phyloP scores from a whole-genome alignment of 2,797 vertebrate species.

The Sebastes minor region DNA sequence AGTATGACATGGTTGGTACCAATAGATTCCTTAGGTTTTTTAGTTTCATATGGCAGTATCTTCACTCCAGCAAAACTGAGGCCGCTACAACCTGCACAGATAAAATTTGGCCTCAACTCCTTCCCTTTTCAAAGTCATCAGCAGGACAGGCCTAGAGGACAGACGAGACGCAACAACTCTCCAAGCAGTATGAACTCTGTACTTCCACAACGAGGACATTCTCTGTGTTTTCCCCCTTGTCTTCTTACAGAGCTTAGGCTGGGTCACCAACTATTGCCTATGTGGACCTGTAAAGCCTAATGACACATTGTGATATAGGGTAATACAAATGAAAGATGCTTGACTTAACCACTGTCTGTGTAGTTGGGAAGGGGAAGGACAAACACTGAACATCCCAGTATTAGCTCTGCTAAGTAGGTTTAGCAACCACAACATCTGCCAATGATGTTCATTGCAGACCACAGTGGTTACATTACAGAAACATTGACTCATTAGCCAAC shows the following conservation, averaged over 20 bases:
- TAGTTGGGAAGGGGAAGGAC: background rate
- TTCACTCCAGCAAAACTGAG: too few species aligned
- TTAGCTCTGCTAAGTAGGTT: background rate
- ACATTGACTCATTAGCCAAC: slow-evolving; percentile 1
- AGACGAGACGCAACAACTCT: background rate
- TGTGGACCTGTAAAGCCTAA: background rate
- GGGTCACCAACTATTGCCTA: background rate
- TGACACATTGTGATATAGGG: background rate
- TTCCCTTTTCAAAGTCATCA: background rate
- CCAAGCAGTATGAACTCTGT: background rate
- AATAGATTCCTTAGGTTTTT: too few species aligned
- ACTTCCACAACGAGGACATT: background rate
- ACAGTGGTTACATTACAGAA: slow-evolving; percentile 5
- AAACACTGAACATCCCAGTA: background rate
- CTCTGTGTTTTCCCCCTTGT: background rate
- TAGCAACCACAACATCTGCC: background rate
- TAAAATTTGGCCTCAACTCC: background rate
- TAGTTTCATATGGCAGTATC: too few species aligned
- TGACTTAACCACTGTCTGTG: background rate
- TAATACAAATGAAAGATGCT: background rate
- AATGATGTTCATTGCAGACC: background rate
- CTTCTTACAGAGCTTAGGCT: background rate
- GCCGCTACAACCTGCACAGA: background rate
- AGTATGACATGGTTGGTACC: too few species aligned
- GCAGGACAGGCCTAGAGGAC: background rate